phyloP scores from a whole-genome alignment of 2,113 vertebrate species.

The Takifugu flavidus region DNA sequence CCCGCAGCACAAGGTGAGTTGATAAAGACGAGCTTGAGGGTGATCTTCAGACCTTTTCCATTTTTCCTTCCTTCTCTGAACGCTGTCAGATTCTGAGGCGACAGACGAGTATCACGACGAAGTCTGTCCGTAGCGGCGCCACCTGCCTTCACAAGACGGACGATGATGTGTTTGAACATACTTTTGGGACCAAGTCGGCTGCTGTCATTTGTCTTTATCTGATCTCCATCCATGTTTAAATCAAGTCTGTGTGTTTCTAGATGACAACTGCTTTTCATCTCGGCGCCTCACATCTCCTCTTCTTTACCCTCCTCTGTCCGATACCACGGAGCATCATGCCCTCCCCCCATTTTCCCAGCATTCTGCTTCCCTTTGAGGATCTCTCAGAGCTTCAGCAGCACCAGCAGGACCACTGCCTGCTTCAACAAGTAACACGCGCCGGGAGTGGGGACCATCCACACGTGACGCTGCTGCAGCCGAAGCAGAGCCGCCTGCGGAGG shows the following conservation, averaged over 20 bases:
- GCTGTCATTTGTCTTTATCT: too few relatives aligned
- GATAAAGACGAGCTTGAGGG: too few relatives aligned
- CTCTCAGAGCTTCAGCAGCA: slow-evolving; percentile 41
- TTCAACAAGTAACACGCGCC: not conserved
- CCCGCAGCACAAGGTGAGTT: slow-evolving; percentile 49
- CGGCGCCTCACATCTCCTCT: slow-evolving; percentile 46
- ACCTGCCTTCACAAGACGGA: too few relatives aligned
- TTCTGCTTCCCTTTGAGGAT: slow-evolving; percentile 16
- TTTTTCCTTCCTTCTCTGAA: too few relatives aligned
- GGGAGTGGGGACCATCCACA: not conserved
- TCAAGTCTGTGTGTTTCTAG: slow-evolving; percentile 30
- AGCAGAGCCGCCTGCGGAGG: slow-evolving; percentile 22
- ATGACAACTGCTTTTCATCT: slow-evolving; percentile 55
- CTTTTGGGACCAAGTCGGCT: too few relatives aligned
- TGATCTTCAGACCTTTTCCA: too few relatives aligned
- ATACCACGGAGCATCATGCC: slow-evolving; percentile 4
- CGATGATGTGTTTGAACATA: too few relatives aligned
- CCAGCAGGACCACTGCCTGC: not conserved
- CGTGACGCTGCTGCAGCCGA: slow-evolving; percentile 1
- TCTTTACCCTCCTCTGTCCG: slow-evolving; percentile 46
- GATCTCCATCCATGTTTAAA: too few relatives aligned
- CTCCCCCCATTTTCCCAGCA: slow-evolving; percentile 13
- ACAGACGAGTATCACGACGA: too few relatives aligned
- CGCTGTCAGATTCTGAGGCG: too few relatives aligned
- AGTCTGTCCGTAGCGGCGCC: too few relatives aligned